Evolutionary conservation across 2,888 invertebrate species (phyloP).

Genomic region (Cristatella mucedo): DNA sequence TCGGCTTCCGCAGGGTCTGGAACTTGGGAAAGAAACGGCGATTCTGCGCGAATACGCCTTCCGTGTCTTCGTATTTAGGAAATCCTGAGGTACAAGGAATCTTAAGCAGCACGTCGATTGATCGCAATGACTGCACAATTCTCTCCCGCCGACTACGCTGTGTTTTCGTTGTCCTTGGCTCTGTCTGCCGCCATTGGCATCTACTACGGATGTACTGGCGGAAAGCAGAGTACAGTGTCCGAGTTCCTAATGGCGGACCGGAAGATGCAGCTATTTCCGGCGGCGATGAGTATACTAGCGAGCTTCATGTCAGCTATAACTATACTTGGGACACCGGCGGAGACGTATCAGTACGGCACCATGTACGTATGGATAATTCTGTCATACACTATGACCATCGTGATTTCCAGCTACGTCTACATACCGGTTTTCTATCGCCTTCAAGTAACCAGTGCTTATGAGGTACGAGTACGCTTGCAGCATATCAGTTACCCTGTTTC

Average conservation of each 20-base stretch:
- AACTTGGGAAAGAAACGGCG: no score
- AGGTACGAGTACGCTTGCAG: no score
- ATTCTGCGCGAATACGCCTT: no score
- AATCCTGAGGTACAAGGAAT: no score
- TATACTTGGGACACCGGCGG: slow-evolving; percentile 30
- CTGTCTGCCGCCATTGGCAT: slow-evolving; percentile 27
- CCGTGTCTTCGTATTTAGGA: no score
- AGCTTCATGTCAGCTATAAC: slow-evolving; percentile 38
- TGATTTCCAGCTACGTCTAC: slow-evolving; percentile 23
- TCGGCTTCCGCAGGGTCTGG: no score
- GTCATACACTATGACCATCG: slow-evolving; percentile 29
- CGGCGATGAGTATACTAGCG: slow-evolving; percentile 32
- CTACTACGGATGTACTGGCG: slow-evolving; percentile 26
- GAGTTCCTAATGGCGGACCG: slow-evolving; percentile 31
- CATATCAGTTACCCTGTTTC: no score
- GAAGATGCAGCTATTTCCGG: slow-evolving; percentile 29
- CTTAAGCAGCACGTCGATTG: no score
- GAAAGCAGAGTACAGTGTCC: slow-evolving; percentile 19
- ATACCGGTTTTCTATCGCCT: slow-evolving; percentile 24
- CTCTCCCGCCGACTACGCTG: slow-evolving; percentile 31
- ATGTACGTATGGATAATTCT: slow-evolving; percentile 28
- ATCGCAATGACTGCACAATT: no score
- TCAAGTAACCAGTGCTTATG: slow-evolving; percentile 24
- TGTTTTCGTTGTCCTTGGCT: slow-evolving; percentile 22
- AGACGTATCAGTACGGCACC: slow-evolving; percentile 33